Evolutionary conservation across 1,140 invertebrate genomes (phyloP), one percentile per base, ranked within the genome.

Genomic region (Trichonephila clavata): DNA sequence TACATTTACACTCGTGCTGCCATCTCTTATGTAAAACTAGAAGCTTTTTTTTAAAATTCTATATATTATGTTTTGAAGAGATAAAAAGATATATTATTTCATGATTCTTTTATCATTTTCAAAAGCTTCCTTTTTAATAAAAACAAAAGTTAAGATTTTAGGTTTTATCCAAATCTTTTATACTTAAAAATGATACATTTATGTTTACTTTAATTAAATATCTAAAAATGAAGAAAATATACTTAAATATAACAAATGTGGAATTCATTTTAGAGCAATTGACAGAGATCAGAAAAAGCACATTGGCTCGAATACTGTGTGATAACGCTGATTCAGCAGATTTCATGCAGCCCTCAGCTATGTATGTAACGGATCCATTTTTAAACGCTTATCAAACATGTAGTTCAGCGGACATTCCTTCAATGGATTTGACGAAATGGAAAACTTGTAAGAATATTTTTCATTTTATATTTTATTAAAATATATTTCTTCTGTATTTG

Each of bases 341-440:
- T 87, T 96, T 96, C 3, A 97, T 99, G 96, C 98, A 99, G 96
- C 97, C 96, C 16, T 98, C 98, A 95, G 98, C 98, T 0, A 99
- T 99, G 95, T 97, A 99, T 16, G 97, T 97, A 68, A 97, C 98
- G 94, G 98, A 99, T 96, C 97, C 98, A 43, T 99, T 98, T 95
- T 96, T 99, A 61, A 99, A 98, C 95, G 97, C 97, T 10, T 97
- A 97, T 13, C 97, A 98, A 94, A 97, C 97, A 71, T 99, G 98
- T 95, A 96, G 97, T 27, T 95, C 95, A 39, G 95, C 95, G 59
- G 91, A 94, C 24, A 95, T 95, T 65, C 94, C 94, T 24, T 94
- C 95, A 13, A 95, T 96, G 83, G 95, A 96, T 94, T 94, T 96
- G 60, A 88, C 95, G 32, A 95, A 94, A 88, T 95, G 95, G 95